Evolutionary conservation across 2,113 vertebrate species (phyloP).

Genomic region (Lanius ludovicianus): DNA sequence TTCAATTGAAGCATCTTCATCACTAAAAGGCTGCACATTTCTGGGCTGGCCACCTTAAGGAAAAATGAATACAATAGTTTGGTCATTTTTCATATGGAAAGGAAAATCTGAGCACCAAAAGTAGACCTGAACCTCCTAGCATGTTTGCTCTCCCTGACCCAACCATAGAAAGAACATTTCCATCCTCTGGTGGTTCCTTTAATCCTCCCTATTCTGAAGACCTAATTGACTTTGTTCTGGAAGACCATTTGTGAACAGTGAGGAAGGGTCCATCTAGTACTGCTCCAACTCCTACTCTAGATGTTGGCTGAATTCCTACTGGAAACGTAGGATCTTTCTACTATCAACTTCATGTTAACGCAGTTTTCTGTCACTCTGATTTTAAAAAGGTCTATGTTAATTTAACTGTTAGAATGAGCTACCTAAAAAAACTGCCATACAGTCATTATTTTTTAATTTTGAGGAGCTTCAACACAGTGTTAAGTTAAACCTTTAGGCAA

Average conservation of each 20-base stretch:
- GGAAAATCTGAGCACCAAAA: not conserved
- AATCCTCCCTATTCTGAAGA: not conserved
- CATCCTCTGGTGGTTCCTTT: not conserved
- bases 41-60: conserved; percentile 86
- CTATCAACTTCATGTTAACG: not conserved
- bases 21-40: conserved; percentile 92
- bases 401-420: not conserved
- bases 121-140: not conserved
- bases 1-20: conserved; percentile 96
- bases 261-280: not conserved
- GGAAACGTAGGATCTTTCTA: not conserved
- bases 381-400: not conserved
- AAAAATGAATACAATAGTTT: not conserved
- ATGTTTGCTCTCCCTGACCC: not conserved
- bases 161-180: not conserved
- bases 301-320: not conserved
- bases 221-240: not conserved
- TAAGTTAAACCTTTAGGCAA: not conserved
- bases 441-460: not conserved
- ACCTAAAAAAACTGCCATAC: not conserved
- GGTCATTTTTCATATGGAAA: not conserved
- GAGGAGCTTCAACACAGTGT: not conserved
- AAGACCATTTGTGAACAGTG: fast-evolving
- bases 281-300: not conserved
- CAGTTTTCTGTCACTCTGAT: not conserved